Percentiles rank a stretch among this genome's conserved stretches.
phyloP scores from a whole-genome alignment of 2,797 vertebrate genomes.

The Emydoidea blandingii region DNA sequence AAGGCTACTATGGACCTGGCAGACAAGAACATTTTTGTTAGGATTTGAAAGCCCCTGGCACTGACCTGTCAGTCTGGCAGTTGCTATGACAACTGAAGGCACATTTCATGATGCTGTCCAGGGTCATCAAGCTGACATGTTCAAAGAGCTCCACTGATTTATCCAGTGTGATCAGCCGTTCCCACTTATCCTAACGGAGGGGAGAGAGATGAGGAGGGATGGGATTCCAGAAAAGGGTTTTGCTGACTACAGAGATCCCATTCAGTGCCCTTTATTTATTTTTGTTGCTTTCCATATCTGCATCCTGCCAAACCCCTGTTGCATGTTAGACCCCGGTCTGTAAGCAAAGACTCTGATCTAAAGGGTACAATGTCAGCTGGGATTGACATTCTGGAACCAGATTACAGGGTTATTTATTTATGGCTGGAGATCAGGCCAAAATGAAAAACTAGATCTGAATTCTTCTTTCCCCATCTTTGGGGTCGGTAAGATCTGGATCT shows the following conservation, averaged over 20 bases:
- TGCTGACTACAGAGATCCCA: fast-evolving
- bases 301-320: background rate
- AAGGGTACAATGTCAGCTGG: background rate
- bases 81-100: constrained; percentile 88
- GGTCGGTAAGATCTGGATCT: background rate
- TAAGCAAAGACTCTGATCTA: background rate
- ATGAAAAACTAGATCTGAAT: background rate
- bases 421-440: background rate
- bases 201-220: background rate
- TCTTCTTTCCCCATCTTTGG: background rate
- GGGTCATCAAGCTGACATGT: constrained; percentile 89
- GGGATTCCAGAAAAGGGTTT: background rate
- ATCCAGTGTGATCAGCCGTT: constrained; percentile 52
- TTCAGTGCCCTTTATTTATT: background rate
- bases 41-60: background rate
- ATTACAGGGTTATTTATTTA: background rate
- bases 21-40: background rate
- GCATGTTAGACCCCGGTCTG: background rate
- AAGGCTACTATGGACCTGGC: background rate
- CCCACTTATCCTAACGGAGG: constrained; percentile 78
- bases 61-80: constrained; percentile 89
- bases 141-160: constrained; percentile 87
- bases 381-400: background rate
- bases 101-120: constrained; percentile 92
- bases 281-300: background rate